Base-by-base conservation (phyloP, 2,113 vertebrate species). In the Puma concolor region DNA sequence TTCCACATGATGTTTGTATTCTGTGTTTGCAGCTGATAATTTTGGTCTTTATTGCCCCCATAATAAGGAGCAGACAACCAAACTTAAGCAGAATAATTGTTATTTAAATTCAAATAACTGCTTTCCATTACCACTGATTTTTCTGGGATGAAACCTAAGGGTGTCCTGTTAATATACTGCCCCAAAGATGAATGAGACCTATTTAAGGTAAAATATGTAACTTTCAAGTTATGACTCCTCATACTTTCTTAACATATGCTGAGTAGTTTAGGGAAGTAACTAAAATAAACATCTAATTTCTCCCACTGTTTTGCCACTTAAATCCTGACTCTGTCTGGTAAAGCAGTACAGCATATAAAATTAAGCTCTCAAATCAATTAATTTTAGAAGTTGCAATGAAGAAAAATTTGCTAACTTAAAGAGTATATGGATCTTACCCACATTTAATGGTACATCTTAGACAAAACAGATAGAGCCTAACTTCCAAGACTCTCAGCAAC, bases 121-220 rank as follows among this genome's bases (percentile, higher is more conserved):
- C 31, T 90, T 36, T 76, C 36, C 11, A 91, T 54, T 13, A 71
- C 54, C 25, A 44, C 52, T 97, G 96, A 94, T 97, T 98, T 98
- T 91, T 44, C 76, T 7, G 81, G 33, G 12, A 38, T 81, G n/a
- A 67, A 95, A 41, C 36, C 4, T 36, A 25, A 50, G n/a, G 11
- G n/a, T 74, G 16, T 12, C 14, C 23, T 92, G 82, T 54, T 57
- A 94, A 71, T 33, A 69, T 1, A 64, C 27, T 44, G 17, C 54
- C 36, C 23, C 81, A 57, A 80, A 94, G 27, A 31, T 83, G 54
- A 96, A 77, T 50, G 64, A 38, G 8, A 36, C 7, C 23, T 69
- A 54, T 19, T 41, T 79, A 36, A 95, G 50, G 50, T 69, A 83
- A 90, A 91, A 77, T 48, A 74, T 0, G 14, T 63, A 96, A 90